These are phyloP conservation scores for Trichonephila clavipes DNA, from an alignment of 1,140 invertebrate genomes.

Conservation along the genomic window DNA sequence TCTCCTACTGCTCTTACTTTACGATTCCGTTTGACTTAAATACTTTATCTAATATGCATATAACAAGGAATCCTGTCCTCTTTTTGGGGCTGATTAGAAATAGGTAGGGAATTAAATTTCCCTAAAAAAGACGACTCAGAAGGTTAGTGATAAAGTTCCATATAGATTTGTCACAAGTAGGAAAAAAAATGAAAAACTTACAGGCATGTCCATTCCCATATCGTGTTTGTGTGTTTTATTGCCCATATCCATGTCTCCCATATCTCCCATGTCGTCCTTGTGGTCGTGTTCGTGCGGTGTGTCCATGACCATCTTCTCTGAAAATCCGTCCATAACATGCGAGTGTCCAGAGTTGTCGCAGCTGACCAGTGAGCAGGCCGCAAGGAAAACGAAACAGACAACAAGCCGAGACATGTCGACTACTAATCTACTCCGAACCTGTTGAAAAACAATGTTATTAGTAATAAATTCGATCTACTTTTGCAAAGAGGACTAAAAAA, in stretches of 20 bases:
- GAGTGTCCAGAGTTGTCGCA: neutral
- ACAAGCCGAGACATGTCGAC: neutral
- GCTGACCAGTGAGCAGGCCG: neutral
- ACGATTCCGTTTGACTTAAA: no score
- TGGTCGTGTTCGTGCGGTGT: neutral
- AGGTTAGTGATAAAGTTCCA: no score
- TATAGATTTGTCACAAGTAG: no score
- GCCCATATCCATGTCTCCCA: neutral
- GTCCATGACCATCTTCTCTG: slow-evolving; percentile 43
- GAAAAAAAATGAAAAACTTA: neutral
- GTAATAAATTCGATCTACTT: no score
- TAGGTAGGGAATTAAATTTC: no score
- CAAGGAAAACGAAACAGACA: neutral
- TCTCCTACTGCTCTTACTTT: no score
- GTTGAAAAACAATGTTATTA: neutral
- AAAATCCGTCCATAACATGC: neutral
- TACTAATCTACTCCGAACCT: slow-evolving; percentile 12
- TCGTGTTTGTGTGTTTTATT: neutral
- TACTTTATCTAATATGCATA: no score
- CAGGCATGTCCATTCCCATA: neutral
- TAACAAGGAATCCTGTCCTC: no score
- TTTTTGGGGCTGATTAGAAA: no score
- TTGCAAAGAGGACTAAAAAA: no score
- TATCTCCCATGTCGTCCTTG: neutral
- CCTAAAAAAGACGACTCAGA: no score